Base-by-base conservation (phyloP, 1,140 invertebrate genomes). In the Penaeus vannamei region DNA sequence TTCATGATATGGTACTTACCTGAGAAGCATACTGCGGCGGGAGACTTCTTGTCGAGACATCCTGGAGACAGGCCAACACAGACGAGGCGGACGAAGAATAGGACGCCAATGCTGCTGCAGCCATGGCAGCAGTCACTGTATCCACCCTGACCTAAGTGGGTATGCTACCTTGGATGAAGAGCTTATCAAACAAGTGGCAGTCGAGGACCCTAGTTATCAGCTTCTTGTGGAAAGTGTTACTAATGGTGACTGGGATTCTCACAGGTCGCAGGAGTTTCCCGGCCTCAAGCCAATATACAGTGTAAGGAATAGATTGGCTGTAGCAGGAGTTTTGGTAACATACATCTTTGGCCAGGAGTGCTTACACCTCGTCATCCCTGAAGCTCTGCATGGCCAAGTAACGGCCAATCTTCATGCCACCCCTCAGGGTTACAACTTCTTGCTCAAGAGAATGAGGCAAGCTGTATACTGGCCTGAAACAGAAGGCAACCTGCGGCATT, bases 361-460 rank as follows among this genome's bases (percentile, higher is more conserved):
- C n/a, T n/a, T n/a, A n/a, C n/a, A n/a, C n/a, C n/a, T n/a, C n/a
- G 26, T 32, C 61, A 84, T 84, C 82, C 60, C 59, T 8, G 36
- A 84, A 64, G n/a, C 59, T 64, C 60, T 53, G 36, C 53, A 29
- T 53, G 22, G 26, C 12, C 46, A 46, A 42, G 32, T 53, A 23
- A 42, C 80, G 19, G 7, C 23, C 0, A 84, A 62, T 20, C 60
- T 84, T 2, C 83, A 84, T 46, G 60, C 61, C 17, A 62, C 61
- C 22, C 83, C 66, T 66, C 83, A 84, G 29, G 36, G 69, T 66
- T n/a, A 26, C 19, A 36, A 80, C 85, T 86, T n/a, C 76, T 61
- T 86, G 53, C 29, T 60, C 5, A 19, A 59, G 60, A 79, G 72
- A 26, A 59, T 8, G 2, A n/a, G 59, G 76, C 46, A 60, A 29